These are phyloP conservation scores for Kryptolebias marmoratus DNA, from an alignment of 2,113 vertebrate species.

Conservation along the genomic window DNA sequence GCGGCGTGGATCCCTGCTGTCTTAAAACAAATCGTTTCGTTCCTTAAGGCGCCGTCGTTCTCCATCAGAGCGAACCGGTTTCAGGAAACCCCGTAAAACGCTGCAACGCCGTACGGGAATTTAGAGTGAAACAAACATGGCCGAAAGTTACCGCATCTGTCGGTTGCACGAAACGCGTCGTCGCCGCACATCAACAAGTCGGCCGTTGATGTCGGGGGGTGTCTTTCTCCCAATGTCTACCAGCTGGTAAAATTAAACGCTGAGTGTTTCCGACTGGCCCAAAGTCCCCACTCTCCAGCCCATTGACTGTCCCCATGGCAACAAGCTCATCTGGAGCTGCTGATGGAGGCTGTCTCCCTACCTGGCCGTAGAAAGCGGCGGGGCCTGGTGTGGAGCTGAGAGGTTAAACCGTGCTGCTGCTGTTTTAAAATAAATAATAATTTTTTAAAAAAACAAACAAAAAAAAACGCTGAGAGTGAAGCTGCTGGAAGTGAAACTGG, in stretches of 20 bases:
- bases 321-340: slow-evolving; percentile 77
- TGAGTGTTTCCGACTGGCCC: slow-evolving; percentile 77
- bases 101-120: no score
- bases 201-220: no score
- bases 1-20: no score
- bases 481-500: slow-evolving; percentile 42
- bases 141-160: no score
- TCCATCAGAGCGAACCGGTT: no score
- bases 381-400: slow-evolving; percentile 17
- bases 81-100: no score
- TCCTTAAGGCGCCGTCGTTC: no score
- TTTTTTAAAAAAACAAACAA: slow-evolving; percentile 17
- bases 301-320: slow-evolving; percentile 84
- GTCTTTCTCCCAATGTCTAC: slow-evolving; percentile 58
- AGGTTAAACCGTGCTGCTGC: slow-evolving; percentile 49
- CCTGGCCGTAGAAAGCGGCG: slow-evolving; percentile 56
- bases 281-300: slow-evolving; percentile 75
- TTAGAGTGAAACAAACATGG: no score
- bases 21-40: no score
- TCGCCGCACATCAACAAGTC: no score
- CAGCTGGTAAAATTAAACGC: slow-evolving; percentile 77
- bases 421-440: no score
- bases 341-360: slow-evolving; percentile 74
- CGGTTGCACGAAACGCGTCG: no score
- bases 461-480: slow-evolving; percentile 33